These are phyloP conservation scores for Drosophila sordidula DNA, from an alignment of 2,888 invertebrate species.

Conservation along the genomic window DNA sequence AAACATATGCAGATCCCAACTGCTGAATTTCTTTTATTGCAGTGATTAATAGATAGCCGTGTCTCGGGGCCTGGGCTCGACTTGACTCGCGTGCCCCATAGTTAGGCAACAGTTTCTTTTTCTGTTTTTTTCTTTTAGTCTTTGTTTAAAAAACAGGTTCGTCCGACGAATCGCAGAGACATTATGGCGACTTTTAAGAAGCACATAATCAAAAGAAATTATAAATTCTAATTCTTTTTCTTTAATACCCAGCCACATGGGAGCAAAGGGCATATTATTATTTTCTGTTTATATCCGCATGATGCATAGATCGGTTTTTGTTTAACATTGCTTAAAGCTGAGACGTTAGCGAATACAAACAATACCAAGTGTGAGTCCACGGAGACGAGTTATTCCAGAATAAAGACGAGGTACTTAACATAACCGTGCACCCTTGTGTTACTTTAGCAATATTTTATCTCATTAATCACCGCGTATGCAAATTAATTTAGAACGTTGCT, in stretches of 20 bases:
- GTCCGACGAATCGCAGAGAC: constrained; percentile 41
- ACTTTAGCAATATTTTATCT: constrained; percentile 12
- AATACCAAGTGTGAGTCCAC: neutral
- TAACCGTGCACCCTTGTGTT: constrained; percentile 26
- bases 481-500: constrained; percentile 42
- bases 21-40: constrained; percentile 46
- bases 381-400: constrained; percentile 49
- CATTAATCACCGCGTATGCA: constrained; percentile 56
- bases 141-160: constrained; percentile 32
- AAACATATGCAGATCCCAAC: constrained; percentile 63
- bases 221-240: constrained; percentile 68
- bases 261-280: constrained; percentile 17
- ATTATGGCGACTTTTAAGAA: constrained; percentile 54
- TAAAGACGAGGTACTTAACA: constrained; percentile 15
- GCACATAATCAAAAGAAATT: constrained; percentile 38
- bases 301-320: constrained; percentile 7
- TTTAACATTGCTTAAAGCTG: neutral
- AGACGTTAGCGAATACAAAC: neutral
- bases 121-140: neutral
- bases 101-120: constrained; percentile 60
- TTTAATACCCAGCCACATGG: neutral
- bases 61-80: constrained; percentile 20
- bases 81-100: constrained; percentile 55
- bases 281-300: constrained; percentile 1
- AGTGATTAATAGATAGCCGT: constrained; percentile 58